Percentiles rank a stretch among this genome's conserved stretches.
Conservation (phyloP, 1,140 invertebrate genomes). For the Magallana ariakensis region DNA sequence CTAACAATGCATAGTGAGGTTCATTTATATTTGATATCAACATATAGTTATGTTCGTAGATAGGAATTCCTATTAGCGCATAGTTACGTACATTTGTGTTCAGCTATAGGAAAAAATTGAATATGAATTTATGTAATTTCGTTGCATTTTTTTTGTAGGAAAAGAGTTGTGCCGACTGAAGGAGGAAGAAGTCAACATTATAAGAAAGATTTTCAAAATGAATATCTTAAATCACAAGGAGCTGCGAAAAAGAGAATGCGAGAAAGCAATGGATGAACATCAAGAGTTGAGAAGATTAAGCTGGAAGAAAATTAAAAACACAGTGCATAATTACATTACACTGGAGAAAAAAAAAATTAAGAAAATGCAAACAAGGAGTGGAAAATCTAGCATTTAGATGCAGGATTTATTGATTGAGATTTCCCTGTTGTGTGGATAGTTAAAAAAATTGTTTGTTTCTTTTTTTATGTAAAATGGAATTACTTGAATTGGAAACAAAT, state of each 20-base stretch:
- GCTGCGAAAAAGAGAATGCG: not conserved
- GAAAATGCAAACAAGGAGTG: not conserved
- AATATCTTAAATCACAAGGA: constrained; percentile 16
- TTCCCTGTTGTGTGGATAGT: not conserved
- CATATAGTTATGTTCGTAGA: not conserved
- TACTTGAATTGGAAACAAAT: not conserved
- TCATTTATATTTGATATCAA: not conserved
- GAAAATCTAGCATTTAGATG: not conserved
- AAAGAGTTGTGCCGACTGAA: not conserved
- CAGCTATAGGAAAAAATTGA: too few relatives aligned
- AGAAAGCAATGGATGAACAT: constrained; percentile 8
- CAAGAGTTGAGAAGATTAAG: not conserved
- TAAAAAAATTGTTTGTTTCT: too few relatives aligned
- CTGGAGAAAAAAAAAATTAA: constrained; percentile 29
- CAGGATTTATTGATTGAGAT: not conserved
- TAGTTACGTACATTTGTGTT: too few relatives aligned
- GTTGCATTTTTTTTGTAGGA: not conserved
- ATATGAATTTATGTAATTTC: not conserved
- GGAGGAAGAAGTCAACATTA: not conserved
- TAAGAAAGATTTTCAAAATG: constrained; percentile 39
- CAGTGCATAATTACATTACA: constrained; percentile 37
- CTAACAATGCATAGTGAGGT: not conserved
- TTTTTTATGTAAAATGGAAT: not conserved
- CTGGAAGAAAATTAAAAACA: constrained; percentile 45
- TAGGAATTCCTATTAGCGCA: too few relatives aligned